Conservation (phyloP, 2,797 vertebrate species). For the Arctocebus calabarensis region DNA sequence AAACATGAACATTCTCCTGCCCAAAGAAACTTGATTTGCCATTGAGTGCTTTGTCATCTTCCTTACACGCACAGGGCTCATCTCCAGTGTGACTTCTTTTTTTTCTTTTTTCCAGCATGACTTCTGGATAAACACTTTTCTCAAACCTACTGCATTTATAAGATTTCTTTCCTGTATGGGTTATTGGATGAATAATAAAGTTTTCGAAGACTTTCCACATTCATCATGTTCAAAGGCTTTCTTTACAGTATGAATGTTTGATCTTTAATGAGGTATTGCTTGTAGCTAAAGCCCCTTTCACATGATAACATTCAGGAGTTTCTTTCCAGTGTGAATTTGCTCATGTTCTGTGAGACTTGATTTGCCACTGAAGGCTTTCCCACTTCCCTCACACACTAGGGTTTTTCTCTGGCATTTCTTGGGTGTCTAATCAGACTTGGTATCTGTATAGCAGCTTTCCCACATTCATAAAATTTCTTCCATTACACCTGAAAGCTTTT, state of each 20-base stretch:
- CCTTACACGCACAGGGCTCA: background rate
- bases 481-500: background rate
- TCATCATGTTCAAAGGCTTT: background rate
- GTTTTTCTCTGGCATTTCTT: background rate
- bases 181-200: conserved; percentile 4
- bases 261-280: conserved; percentile 8
- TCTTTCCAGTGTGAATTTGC: background rate
- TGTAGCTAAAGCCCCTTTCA: background rate
- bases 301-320: background rate
- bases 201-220: background rate
- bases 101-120: background rate
- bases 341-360: background rate
- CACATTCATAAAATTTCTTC: background rate
- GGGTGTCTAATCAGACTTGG: background rate
- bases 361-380: background rate
- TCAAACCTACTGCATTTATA: background rate
- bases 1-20: conserved; percentile 29
- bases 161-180: conserved; percentile 2
- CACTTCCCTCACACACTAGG: background rate
- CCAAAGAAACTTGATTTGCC: background rate
- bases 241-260: background rate
- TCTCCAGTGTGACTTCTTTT: background rate
- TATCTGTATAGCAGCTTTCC: background rate
- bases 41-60: background rate
- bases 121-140: conserved; percentile 8